A percentile compares a stretch with the other conserved stretches of the same genome.
These are phyloP conservation scores for Nasonovia ribisnigri DNA, from an alignment of 2,888 invertebrate species.

Conservation along the genomic window DNA sequence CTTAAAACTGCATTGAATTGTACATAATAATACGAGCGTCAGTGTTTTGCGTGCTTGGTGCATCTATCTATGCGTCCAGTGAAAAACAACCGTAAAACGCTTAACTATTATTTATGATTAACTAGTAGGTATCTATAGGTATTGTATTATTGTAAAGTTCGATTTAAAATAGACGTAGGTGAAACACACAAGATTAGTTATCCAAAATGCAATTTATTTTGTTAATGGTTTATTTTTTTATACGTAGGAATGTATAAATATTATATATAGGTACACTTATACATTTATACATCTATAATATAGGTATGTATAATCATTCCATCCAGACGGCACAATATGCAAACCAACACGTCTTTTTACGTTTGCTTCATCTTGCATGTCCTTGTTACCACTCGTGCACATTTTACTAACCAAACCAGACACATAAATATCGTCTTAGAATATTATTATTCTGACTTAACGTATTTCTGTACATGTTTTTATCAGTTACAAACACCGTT, in stretches of 20 bases:
- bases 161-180: conserved; percentile 56
- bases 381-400: conserved; percentile 54
- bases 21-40: background rate
- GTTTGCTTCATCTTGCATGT: conserved; percentile 43
- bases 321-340: conserved; percentile 39
- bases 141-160: background rate
- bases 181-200: conserved; percentile 41
- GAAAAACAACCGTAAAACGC: conserved; percentile 4
- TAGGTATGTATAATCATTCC: background rate
- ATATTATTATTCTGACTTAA: conserved; percentile 54
- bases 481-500: conserved; percentile 50
- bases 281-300: background rate
- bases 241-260: background rate
- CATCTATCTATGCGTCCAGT: background rate
- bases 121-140: background rate
- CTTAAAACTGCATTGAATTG: conserved; percentile 40
- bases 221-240: conserved; percentile 48
- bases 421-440: conserved; percentile 57
- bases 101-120: conserved; percentile 37
- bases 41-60: background rate
- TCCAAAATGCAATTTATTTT: conserved; percentile 57
- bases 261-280: background rate
- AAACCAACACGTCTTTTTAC: conserved; percentile 50
- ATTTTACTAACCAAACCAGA: conserved; percentile 56
- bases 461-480: conserved; percentile 47